These are phyloP conservation scores for Drosophila murphyi DNA, from an alignment of 1,140 invertebrate genomes.

Conservation along the genomic window DNA sequence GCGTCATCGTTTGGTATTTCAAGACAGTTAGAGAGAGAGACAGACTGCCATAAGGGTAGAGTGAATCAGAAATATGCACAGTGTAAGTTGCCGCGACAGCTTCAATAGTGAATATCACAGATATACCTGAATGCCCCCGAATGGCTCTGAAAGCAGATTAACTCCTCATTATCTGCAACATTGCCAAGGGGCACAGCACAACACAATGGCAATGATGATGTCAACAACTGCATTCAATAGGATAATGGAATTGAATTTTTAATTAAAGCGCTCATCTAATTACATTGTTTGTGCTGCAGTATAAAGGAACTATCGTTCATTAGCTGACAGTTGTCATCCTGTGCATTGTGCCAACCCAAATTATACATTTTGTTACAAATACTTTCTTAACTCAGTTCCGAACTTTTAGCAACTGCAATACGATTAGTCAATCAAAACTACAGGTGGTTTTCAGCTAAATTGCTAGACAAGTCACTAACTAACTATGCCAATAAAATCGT, in stretches of 20 bases:
- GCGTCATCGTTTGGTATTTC: background rate
- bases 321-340: background rate
- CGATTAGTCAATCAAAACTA: too few species aligned
- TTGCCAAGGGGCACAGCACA: background rate
- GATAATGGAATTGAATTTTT: background rate
- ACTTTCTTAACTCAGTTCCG: too few species aligned
- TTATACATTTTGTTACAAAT: too few species aligned
- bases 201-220: background rate
- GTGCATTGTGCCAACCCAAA: too few species aligned
- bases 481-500: too few species aligned
- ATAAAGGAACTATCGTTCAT: background rate
- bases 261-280: background rate
- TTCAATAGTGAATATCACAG: background rate
- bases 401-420: too few species aligned
- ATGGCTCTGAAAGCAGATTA: constrained; percentile 19
- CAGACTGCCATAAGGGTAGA: background rate
- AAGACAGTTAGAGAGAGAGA: background rate
- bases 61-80: background rate
- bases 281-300: background rate
- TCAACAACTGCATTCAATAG: background rate
- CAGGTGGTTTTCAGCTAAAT: too few species aligned
- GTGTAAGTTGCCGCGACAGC: constrained; percentile 2
- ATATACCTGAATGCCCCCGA: constrained; percentile 14
- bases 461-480: too few species aligned
- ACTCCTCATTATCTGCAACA: background rate